Evolutionary conservation across 2,113 vertebrate genomes (phyloP), one percentile per base, ranked within the genome.

Genomic region (Tragelaphus buxtoni): DNA sequence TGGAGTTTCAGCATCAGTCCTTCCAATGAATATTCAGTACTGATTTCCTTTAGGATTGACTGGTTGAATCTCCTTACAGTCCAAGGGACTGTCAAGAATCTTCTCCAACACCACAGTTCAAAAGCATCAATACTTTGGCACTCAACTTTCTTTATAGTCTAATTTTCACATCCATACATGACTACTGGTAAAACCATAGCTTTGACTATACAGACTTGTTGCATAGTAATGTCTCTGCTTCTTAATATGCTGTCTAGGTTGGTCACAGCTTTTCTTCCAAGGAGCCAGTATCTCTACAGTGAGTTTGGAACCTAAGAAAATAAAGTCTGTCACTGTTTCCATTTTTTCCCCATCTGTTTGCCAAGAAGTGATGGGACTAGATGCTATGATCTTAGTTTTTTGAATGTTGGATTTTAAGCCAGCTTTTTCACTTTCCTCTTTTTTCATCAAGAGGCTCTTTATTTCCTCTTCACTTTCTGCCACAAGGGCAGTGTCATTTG

Each of bases 71-170:
- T 39, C 18, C 35, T 39, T 39, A 20, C 65, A 72, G 65, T 72
- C 65, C 65, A 72, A 72, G n/a, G 18, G 18, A 39, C 9, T 11
- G 7, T 65, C n/a, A 72, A 11, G 65, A 72, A 0, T 39, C n/a
- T 39, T 72, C 65, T 72, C n/a, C 4, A 11, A 39, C n/a, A 72
- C 65, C n/a, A 22, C 65, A 72, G 9, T 69, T 69, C 9, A 39
- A 69, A 69, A 39, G 18, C n/a, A 72, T 72, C 65, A 72, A 39
- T 22, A 22, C n/a, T 72, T 72, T 0, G 1, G 63, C 1, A 0
- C 63, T n/a, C 63, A 69, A 35, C 17, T 20, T 69, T 69, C 17
- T 39, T 42, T 72, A 24, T 12, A 39, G 35, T 72, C 65, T 10
- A 72, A 12, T 10, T 72, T 12, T 72, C 35, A 72, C 20, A 42